Conservation (phyloP, 2,113 vertebrate genomes). For the Oplegnathus fasciatus region DNA sequence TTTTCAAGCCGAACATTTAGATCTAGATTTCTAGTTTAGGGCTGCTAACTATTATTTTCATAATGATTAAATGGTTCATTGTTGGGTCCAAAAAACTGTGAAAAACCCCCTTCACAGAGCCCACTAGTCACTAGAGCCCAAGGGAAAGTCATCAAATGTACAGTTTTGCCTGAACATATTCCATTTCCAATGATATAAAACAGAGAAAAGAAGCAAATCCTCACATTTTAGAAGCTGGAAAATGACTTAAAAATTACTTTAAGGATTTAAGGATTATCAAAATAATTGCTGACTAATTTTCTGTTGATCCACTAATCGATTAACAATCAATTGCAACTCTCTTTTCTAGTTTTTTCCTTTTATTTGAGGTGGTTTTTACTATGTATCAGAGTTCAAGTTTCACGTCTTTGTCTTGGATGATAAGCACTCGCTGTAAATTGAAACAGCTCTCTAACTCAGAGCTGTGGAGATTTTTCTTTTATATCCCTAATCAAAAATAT, state of each 20-base stretch:
- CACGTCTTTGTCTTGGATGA: background rate
- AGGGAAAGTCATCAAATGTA: background rate
- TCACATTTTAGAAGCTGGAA: background rate
- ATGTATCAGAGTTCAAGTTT: conserved; percentile 1
- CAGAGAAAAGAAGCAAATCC: background rate
- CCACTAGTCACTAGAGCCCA: too few relatives aligned
- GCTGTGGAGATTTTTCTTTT: conserved; percentile 11
- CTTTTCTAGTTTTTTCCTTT: background rate
- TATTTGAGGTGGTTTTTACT: background rate
- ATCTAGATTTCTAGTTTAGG: background rate
- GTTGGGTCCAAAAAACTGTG: background rate
- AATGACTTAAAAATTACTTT: too few relatives aligned
- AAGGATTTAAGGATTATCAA: background rate
- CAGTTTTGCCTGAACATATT: background rate
- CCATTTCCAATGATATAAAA: background rate
- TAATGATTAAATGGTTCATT: background rate
- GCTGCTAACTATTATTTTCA: background rate
- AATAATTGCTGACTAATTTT: background rate
- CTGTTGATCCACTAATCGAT: background rate
- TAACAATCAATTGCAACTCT: background rate
- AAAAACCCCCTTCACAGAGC: background rate
- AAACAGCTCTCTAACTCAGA: conserved; percentile 17
- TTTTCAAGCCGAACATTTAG: background rate
- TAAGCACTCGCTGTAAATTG: conserved; percentile 19
- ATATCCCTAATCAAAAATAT: conserved; percentile 65